phyloP scores from a whole-genome alignment of 2,113 vertebrate genomes.

The Piprites chloris region DNA sequence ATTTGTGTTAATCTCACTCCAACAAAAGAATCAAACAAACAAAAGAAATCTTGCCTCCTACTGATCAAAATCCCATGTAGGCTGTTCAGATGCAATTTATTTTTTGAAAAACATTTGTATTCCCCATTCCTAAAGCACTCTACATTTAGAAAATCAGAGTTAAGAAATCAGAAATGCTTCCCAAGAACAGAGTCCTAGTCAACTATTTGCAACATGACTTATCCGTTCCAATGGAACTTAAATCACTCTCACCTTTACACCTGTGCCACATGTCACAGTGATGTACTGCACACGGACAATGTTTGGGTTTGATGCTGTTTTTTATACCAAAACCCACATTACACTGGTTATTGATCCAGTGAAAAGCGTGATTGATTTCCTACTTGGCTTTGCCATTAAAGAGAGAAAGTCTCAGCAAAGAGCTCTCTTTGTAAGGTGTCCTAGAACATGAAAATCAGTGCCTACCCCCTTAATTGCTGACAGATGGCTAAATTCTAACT shows the following conservation, averaged over 20 bases:
- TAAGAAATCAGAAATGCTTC: background rate
- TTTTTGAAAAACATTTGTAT: background rate
- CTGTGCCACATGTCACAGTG: background rate
- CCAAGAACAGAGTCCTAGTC: background rate
- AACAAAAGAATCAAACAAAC: background rate
- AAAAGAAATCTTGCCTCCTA: background rate
- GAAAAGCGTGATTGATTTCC: slow-evolving; percentile 1
- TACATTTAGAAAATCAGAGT: background rate
- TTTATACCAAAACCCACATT: background rate
- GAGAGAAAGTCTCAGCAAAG: background rate
- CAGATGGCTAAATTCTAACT: slow-evolving; percentile 5
- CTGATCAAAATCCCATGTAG: background rate
- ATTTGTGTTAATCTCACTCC: background rate
- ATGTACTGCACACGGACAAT: background rate
- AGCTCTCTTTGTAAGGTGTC: background rate
- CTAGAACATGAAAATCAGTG: background rate
- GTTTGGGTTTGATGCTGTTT: background rate
- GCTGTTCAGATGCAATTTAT: background rate
- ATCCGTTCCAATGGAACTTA: background rate
- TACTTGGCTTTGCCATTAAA: background rate
- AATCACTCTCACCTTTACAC: background rate
- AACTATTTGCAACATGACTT: background rate
- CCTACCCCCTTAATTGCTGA: slow-evolving; percentile 2
- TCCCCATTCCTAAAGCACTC: background rate
- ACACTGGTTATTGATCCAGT: background rate